A percentile compares a stretch with the other conserved stretches of the same genome.
phyloP scores from a whole-genome alignment of 1,140 invertebrate species.

The Macrobrachium rosenbergii region DNA sequence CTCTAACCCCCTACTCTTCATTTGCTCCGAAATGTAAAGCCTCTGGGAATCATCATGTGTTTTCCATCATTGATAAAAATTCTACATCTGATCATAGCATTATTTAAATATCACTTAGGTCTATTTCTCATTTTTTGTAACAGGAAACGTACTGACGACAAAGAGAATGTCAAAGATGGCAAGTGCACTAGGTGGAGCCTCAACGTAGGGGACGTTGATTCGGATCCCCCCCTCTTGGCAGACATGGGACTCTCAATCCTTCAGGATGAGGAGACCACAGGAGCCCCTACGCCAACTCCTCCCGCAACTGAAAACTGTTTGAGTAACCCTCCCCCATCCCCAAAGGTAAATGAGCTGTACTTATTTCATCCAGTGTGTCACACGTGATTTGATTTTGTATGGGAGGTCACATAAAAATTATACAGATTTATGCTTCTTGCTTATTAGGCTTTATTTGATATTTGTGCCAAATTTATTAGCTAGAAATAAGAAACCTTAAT shows the following conservation, averaged over 20 bases:
- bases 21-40: no score
- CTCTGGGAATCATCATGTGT: no score
- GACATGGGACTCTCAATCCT: conserved; percentile 52
- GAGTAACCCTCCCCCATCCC: background rate
- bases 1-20: no score
- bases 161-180: conserved; percentile 36
- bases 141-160: conserved; percentile 44
- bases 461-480: no score
- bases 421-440: background rate
- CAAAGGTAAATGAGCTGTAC: background rate
- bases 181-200: conserved; percentile 47
- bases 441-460: no score
- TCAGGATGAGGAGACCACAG: conserved; percentile 28
- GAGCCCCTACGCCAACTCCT: conserved; percentile 26
- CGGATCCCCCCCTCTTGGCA: conserved; percentile 45
- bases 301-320: background rate
- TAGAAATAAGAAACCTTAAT: no score
- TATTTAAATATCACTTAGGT: background rate
- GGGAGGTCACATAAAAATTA: no score
- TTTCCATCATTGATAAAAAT: no score
- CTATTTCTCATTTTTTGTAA: background rate
- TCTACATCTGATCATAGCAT: no score
- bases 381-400: background rate
- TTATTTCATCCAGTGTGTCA: no score
- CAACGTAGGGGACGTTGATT: conserved; percentile 35